Base-by-base conservation (phyloP, 2,113 vertebrate species). In the Anguilla japonica region DNA sequence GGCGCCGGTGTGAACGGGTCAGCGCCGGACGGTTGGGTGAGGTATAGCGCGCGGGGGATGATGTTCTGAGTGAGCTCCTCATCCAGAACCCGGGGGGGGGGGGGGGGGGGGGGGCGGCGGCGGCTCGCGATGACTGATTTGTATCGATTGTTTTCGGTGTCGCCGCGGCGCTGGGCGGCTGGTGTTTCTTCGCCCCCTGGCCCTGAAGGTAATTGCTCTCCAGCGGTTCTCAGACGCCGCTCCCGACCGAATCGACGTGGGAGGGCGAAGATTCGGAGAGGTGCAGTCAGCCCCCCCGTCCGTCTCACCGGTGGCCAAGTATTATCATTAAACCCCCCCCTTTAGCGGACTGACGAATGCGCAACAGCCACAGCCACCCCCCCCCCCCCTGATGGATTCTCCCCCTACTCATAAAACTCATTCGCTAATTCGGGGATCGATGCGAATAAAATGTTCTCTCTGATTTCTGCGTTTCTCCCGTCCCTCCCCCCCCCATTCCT, bases 341-440 rank as follows among this genome's bases (percentile, higher is more conserved):
- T 15, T 8, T 40, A 2, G 26, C 46, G 43, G 43, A 81, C 39
- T 91, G 89, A 89, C 88, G 71, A 87, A 90, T 85, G 43, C 85
- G 29, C 87, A 89, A 89, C 86, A 89, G 83, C 78, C 88, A 75
- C 86, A 56, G 83, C 81, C 75, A 43, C 39, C 34, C 34, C 34
- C 34, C 34, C 34, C 34, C 11, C 82, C 81, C 67, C 87, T 85
- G 83, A 89, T 89, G 90, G 83, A 93, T 92, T 87, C 79, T 1
- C 67, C 82, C 87, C 34, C 89, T 89, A 91, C 80, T 88, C 90
- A 90, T 91, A 89, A 83, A 89, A 84, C 88, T 89, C 86, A 91
- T 93, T 91, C 92, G 89, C 90, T 91, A 94, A 94, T 94, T 93
- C 87, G 90, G 85, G 89, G 89, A 93, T 94, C 88, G 91, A 88